Percentiles rank a stretch among this genome's conserved stretches.
Evolutionary conservation across 2,888 invertebrate species (phyloP).

Genomic region (Agrochola lota): DNA sequence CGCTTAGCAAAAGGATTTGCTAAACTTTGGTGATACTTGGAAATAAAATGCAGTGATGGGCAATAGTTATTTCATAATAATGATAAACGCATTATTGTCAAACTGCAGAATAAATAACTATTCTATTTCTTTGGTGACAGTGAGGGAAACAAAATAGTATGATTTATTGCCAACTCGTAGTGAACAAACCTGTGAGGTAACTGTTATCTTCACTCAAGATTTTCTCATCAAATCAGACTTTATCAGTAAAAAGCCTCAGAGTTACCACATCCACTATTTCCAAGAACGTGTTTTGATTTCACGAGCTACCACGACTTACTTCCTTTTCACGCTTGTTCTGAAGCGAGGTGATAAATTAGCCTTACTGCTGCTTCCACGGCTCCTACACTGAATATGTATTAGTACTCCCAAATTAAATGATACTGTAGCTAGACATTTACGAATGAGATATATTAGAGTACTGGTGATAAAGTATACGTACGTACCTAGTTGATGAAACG

Average conservation of each 20-base stretch:
- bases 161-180: neutral
- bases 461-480: constrained; percentile 1
- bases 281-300: constrained; percentile 27
- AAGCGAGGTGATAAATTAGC: constrained; percentile 60
- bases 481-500: neutral
- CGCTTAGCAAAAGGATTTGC: neutral
- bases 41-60: neutral
- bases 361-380: constrained; percentile 42
- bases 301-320: constrained; percentile 30
- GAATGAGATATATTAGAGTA: constrained; percentile 34
- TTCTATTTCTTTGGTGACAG: neutral
- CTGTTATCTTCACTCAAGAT: too few relatives aligned
- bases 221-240: neutral
- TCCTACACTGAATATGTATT: constrained; percentile 64
- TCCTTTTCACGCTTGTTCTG: constrained; percentile 45
- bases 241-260: neutral
- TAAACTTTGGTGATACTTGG: neutral
- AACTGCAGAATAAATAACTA: neutral
- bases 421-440: constrained; percentile 30
- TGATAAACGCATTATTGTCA: neutral
- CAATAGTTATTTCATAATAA: neutral
- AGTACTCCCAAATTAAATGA: constrained; percentile 65
- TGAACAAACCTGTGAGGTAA: neutral
- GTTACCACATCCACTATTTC: constrained; percentile 21
- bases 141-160: neutral